A percentile compares a stretch with the other conserved stretches of the same genome.
These are phyloP conservation scores for Nansenia antarctica DNA, from an alignment of 2,113 vertebrate species.

Conservation along the genomic window DNA sequence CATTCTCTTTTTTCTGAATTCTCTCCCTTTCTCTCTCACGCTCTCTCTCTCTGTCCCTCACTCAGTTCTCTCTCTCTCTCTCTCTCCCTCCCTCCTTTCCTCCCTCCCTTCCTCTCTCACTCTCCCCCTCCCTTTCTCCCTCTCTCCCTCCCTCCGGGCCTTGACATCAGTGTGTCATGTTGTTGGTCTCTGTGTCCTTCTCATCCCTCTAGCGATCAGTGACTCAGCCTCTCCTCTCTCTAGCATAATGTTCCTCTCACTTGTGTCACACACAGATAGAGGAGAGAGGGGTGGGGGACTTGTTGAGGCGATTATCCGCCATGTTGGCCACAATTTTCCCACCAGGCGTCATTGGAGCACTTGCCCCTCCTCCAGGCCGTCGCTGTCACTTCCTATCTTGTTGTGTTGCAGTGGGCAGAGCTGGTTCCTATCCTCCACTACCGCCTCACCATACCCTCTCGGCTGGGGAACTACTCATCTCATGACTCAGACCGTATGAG, in stretches of 20 bases:
- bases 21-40: neutral
- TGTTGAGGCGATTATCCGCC: neutral
- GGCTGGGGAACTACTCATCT: no score
- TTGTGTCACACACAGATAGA: neutral
- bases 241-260: neutral
- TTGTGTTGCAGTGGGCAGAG: neutral
- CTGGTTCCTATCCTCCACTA: no score
- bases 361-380: neutral
- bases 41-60: neutral
- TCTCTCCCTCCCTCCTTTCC: no score
- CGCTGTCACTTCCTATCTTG: neutral
- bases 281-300: neutral
- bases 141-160: neutral
- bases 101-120: neutral
- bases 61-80: neutral
- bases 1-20: neutral
- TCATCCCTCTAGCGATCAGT: neutral
- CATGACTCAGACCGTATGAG: no score
- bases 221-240: neutral
- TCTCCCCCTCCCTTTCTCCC: neutral
- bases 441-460: no score
- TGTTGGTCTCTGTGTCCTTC: neutral
- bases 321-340: neutral
- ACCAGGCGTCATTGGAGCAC: neutral
- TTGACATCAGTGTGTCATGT: neutral